Evolutionary conservation across 2,888 invertebrate genomes (phyloP).

Genomic region (Conops quadrifasciatus): DNA sequence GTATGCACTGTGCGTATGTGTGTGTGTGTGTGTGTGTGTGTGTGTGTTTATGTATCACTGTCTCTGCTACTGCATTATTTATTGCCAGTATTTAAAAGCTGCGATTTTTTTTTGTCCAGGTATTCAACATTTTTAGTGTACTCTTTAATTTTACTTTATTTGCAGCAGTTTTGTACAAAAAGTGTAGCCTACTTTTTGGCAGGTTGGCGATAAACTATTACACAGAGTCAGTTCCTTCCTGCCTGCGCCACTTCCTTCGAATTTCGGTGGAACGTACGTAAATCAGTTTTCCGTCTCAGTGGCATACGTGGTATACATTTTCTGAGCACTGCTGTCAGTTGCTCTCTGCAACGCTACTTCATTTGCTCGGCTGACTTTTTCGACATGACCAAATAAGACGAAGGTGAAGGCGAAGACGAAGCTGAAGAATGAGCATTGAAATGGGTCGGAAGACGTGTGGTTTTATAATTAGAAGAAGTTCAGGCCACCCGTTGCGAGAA

Average conservation of each 20-base stretch:
- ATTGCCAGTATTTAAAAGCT: constrained; percentile 4
- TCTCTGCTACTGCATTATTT: constrained; percentile 4
- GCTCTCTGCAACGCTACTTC: neutral
- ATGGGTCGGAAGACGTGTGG: no score
- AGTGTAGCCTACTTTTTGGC: constrained; percentile 5
- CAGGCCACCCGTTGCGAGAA: neutral
- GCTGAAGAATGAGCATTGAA: neutral
- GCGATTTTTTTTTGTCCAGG: no score
- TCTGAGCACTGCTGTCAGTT: neutral
- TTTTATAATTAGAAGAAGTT: neutral
- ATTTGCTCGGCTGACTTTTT: neutral
- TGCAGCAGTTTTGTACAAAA: neutral
- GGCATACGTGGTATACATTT: neutral
- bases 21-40: constrained; percentile 5
- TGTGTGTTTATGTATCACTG: neutral
- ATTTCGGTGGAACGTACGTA: neutral
- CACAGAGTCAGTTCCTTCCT: neutral
- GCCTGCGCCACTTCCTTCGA: neutral
- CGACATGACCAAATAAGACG: neutral
- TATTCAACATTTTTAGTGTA: no score
- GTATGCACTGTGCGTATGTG: neutral
- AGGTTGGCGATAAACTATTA: neutral
- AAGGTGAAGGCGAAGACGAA: neutral
- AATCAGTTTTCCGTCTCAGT: neutral
- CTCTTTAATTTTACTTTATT: neutral